A percentile compares a stretch with the other conserved stretches of the same genome.
phyloP scores from a whole-genome alignment of 2,888 invertebrate species.

The Drosophila ochracea region DNA sequence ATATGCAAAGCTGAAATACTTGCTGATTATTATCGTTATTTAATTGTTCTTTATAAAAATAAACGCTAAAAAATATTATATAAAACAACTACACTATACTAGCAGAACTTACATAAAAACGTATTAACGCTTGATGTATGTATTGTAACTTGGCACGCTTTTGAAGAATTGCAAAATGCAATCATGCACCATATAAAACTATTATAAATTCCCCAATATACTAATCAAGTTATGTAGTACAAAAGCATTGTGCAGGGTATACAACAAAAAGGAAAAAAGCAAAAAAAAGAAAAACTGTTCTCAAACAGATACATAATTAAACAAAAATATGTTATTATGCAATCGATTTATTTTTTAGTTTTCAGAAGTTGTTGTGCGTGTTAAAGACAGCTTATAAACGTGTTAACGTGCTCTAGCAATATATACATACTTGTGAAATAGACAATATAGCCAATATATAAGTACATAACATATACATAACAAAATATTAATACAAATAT shows the following conservation, averaged over 20 bases:
- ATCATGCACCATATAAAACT: slow-evolving; percentile 62
- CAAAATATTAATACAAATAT: slow-evolving; percentile 22
- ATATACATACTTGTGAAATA: slow-evolving; percentile 85
- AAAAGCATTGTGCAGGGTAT: slow-evolving; percentile 77
- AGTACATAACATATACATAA: slow-evolving; percentile 30
- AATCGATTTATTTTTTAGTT: slow-evolving; percentile 53
- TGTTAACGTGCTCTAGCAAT: slow-evolving; percentile 48
- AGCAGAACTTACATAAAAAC: slow-evolving; percentile 7
- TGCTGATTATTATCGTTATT: slow-evolving; percentile 76
- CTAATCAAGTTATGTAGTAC: slow-evolving; percentile 43
- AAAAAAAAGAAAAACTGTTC: slow-evolving; percentile 4
- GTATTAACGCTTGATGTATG: slow-evolving; percentile 1
- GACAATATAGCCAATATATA: slow-evolving; percentile 83
- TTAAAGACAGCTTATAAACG: slow-evolving; percentile 40
- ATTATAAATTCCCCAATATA: slow-evolving; percentile 8
- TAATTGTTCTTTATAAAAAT: slow-evolving; percentile 31
- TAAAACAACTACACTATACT: background rate
- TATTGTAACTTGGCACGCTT: slow-evolving; percentile 60
- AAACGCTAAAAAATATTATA: slow-evolving; percentile 7
- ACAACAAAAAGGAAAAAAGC: background rate
- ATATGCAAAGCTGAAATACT: slow-evolving; percentile 82
- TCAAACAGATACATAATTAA: slow-evolving; percentile 12
- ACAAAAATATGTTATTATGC: slow-evolving; percentile 11
- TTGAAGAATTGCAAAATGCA: slow-evolving; percentile 81
- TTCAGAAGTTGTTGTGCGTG: slow-evolving; percentile 60